phyloP scores from a whole-genome alignment of 2,113 vertebrate species.

The Clarias gariepinus region DNA sequence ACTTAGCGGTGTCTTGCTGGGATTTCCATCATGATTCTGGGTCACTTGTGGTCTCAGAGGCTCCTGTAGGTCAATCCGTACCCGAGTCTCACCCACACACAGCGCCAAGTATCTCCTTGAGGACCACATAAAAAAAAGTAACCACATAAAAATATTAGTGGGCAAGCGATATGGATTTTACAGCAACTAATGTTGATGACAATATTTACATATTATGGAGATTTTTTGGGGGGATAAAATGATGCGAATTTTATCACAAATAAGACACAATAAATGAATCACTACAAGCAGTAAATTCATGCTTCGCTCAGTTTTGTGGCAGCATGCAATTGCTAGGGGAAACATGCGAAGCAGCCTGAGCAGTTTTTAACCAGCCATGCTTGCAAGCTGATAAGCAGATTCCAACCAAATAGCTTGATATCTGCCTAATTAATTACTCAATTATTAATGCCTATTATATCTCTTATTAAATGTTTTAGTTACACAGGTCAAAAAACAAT shows the following conservation, averaged over 20 bases:
- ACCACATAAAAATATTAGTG: neutral
- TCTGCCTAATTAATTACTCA: neutral
- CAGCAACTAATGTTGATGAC: too few relatives aligned
- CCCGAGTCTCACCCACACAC: slow-evolving; percentile 88
- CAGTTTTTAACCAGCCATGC: too few relatives aligned
- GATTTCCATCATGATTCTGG: slow-evolving; percentile 57
- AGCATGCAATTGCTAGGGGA: neutral
- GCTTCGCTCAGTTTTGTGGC: too few relatives aligned
- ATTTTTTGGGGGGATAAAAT: neutral
- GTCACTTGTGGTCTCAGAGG: slow-evolving; percentile 58
- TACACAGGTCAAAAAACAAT: neutral
- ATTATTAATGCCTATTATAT: too few relatives aligned
- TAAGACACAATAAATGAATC: neutral
- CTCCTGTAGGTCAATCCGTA: slow-evolving; percentile 84
- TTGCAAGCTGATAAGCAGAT: too few relatives aligned
- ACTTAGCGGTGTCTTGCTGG: slow-evolving; percentile 69
- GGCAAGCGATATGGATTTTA: neutral
- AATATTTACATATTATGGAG: neutral
- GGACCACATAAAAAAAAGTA: too few relatives aligned
- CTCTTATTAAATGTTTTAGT: too few relatives aligned
- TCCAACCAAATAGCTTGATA: neutral
- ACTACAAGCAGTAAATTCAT: neutral
- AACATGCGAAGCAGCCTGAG: neutral
- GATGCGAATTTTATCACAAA: neutral
- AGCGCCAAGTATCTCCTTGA: slow-evolving; percentile 87